These are phyloP conservation scores for Menura novaehollandiae DNA, from an alignment of 2,113 vertebrate species.

Conservation along the genomic window DNA sequence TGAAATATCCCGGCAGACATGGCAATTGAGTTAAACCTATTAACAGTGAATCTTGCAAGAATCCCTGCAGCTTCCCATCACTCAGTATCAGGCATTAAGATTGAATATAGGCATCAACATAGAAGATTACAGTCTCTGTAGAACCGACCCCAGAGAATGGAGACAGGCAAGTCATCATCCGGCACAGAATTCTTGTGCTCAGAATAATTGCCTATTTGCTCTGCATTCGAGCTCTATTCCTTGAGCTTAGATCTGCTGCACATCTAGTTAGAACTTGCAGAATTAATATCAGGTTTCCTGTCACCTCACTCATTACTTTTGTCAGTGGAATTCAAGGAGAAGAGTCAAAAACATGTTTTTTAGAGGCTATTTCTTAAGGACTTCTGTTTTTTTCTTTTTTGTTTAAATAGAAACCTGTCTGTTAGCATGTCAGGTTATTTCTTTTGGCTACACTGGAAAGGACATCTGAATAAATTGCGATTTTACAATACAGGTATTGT, in stretches of 20 bases:
- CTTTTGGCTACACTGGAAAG: conserved; percentile 28
- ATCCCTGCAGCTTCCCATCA: conserved; percentile 11
- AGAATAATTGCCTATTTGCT: conserved; percentile 56
- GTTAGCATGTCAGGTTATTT: conserved; percentile 36
- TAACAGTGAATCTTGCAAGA: conserved; percentile 45
- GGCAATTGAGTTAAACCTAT: conserved; percentile 45
- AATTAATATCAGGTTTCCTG: conserved; percentile 52
- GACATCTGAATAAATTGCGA: conserved; percentile 44
- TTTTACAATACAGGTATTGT: conserved; percentile 43
- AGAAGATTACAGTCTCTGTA: conserved; percentile 40
- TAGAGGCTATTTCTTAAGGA: conserved; percentile 40
- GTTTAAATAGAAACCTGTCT: conserved; percentile 34
- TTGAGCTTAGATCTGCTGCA: conserved; percentile 18
- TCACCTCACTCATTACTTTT: conserved; percentile 49
- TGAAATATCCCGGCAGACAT: conserved; percentile 8
- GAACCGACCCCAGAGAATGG: neutral
- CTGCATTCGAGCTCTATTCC: conserved; percentile 9
- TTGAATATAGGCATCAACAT: conserved; percentile 39
- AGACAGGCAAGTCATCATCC: conserved; percentile 39
- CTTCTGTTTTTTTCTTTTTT: neutral
- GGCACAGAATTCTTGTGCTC: neutral
- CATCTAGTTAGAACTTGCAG: conserved; percentile 51
- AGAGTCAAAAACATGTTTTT: conserved; percentile 34
- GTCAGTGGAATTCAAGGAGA: conserved; percentile 45
- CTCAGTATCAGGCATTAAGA: conserved; percentile 52